Conservation (phyloP, 2,797 vertebrate genomes). For the Myotis findleyi region DNA sequence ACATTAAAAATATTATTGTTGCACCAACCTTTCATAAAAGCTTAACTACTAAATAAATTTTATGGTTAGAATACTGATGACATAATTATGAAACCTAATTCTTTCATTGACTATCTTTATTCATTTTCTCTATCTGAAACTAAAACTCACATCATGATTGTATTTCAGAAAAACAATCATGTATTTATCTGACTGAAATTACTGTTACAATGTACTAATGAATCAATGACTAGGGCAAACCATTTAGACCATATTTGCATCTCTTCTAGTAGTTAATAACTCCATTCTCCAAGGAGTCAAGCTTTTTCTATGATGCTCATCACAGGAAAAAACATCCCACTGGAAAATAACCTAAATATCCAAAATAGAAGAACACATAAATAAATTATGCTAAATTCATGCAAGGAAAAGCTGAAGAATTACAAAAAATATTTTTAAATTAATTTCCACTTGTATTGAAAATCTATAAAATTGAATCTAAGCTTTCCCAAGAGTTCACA, state of each 20-base stretch:
- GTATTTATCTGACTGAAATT: constrained; percentile 7
- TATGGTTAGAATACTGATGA: background rate
- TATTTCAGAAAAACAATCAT: constrained; percentile 13
- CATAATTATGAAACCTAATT: background rate
- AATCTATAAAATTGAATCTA: constrained; percentile 44
- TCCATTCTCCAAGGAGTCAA: background rate
- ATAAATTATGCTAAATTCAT: constrained; percentile 22
- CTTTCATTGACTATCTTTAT: background rate
- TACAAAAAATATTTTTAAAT: constrained; percentile 10
- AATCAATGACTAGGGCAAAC: background rate
- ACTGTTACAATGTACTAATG: background rate
- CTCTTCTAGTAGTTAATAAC: background rate
- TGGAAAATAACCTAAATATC: constrained; percentile 55
- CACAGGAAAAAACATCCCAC: background rate
- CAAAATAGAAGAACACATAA: background rate
- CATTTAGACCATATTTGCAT: constrained; percentile 32
- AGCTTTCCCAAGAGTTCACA: background rate
- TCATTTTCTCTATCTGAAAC: constrained; percentile 8
- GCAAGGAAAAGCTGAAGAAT: background rate
- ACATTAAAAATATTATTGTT: background rate
- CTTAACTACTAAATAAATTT: background rate
- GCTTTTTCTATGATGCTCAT: background rate
- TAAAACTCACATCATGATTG: background rate
- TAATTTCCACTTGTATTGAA: background rate
- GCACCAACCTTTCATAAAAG: background rate